A percentile compares a stretch with the other conserved stretches of the same genome.
Conservation (phyloP, 2,888 invertebrate species). For the Lithophane socia region DNA sequence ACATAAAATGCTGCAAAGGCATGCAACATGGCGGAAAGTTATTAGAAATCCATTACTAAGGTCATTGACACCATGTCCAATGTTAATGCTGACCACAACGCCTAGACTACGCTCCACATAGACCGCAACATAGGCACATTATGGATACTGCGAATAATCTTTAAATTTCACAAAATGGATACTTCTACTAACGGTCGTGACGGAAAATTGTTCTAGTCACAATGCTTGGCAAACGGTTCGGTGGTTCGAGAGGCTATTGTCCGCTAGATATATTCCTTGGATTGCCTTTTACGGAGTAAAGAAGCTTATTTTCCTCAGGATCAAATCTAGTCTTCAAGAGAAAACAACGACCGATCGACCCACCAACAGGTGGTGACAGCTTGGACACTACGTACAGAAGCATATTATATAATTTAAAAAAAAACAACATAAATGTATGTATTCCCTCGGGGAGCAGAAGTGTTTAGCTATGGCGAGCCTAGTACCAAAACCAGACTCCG, state of each 20-base stretch:
- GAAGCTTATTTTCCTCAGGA: background rate
- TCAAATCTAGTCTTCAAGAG: background rate
- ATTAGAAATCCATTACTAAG: conserved; percentile 67
- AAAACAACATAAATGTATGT: too few relatives aligned
- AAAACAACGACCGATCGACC: background rate
- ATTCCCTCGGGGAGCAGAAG: too few relatives aligned
- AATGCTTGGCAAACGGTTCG: conserved; percentile 1
- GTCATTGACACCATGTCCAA: conserved; percentile 54
- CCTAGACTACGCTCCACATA: conserved; percentile 38
- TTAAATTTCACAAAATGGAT: conserved; percentile 37
- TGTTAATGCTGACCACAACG: conserved; percentile 53
- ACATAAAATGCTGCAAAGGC: conserved; percentile 29
- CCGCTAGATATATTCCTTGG: background rate
- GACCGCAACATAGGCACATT: conserved; percentile 54
- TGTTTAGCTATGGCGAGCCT: background rate
- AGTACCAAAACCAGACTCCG: background rate
- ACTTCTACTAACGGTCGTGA: conserved; percentile 22
- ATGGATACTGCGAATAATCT: conserved; percentile 34
- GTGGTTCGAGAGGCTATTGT: conserved; percentile 13
- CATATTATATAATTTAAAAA: too few relatives aligned
- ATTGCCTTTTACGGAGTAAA: background rate
- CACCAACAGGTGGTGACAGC: background rate
- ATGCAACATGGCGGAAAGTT: conserved; percentile 55
- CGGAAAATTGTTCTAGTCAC: conserved; percentile 21
- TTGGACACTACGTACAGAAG: too few relatives aligned